Percentiles rank a stretch among this genome's conserved stretches.
Conservation (phyloP, 1,140 invertebrate species). For the Euura lappo region DNA sequence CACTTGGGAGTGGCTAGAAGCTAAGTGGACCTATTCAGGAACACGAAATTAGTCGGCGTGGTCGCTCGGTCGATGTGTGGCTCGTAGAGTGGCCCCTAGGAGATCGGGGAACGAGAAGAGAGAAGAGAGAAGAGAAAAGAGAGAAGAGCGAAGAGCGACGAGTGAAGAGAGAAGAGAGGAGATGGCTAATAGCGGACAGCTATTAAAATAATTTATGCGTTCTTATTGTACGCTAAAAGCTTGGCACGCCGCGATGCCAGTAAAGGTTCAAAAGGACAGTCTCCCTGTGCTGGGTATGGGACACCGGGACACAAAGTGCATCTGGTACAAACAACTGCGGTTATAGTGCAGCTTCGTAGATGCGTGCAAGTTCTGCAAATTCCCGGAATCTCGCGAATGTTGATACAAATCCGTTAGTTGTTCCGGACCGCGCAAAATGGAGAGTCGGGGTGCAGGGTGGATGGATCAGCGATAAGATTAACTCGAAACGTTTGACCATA, state of each 20-base stretch:
- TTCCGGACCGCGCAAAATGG: too few relatives aligned
- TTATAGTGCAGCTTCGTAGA: too few relatives aligned
- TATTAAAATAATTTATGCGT: constrained; percentile 34
- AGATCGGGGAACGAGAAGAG: background rate
- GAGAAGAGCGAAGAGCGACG: background rate
- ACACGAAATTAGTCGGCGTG: constrained; percentile 25
- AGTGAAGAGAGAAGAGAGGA: background rate
- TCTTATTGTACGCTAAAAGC: constrained; percentile 32
- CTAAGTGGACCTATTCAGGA: constrained; percentile 32
- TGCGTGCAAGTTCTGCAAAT: too few relatives aligned
- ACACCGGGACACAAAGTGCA: too few relatives aligned
- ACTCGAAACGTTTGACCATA: too few relatives aligned
- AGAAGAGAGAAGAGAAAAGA: background rate
- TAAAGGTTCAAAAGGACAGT: constrained; percentile 5
- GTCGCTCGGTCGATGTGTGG: constrained; percentile 3
- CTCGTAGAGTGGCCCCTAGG: background rate
- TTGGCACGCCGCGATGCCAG: constrained; percentile 18
- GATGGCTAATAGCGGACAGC: constrained; percentile 26
- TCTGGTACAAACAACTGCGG: too few relatives aligned
- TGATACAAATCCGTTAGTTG: too few relatives aligned
- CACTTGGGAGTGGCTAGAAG: constrained; percentile 6
- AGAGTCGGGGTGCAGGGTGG: too few relatives aligned
- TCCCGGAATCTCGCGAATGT: too few relatives aligned
- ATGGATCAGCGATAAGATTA: too few relatives aligned
- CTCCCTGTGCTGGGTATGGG: background rate